Evolutionary conservation across 2,113 vertebrate species (phyloP).

Genomic region (Malurus elegans): DNA sequence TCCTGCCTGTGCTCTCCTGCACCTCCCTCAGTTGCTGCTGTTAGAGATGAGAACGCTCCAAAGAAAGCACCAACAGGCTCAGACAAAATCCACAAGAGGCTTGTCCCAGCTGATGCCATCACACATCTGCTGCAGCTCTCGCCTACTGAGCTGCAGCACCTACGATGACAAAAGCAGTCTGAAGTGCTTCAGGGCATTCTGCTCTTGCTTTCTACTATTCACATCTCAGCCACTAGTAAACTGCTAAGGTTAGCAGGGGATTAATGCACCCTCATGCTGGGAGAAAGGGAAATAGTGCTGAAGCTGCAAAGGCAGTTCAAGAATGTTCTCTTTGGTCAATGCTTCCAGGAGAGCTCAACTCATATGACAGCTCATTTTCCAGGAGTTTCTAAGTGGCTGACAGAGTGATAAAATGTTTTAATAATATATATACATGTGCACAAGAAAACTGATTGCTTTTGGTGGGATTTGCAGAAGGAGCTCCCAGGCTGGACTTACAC

Average conservation of each 20-base stretch:
- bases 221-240: neutral
- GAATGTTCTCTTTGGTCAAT: neutral
- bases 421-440: neutral
- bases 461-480: neutral
- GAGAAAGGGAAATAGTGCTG: neutral
- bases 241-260: neutral
- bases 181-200: neutral
- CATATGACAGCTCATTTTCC: neutral
- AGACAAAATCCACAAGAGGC: neutral
- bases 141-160: neutral
- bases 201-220: neutral
- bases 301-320: neutral
- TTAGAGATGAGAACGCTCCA: neutral
- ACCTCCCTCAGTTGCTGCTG: neutral
- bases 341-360: neutral
- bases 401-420: neutral
- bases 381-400: neutral
- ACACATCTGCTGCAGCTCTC: neutral
- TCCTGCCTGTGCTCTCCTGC: neutral
- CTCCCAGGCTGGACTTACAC: neutral
- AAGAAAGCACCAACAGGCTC: neutral
- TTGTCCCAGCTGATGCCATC: neutral
- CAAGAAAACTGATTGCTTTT: neutral
- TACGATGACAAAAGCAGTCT: neutral
- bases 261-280: neutral